Evolutionary conservation across 2,113 vertebrate genomes (phyloP).

Genomic region (Callaeas wilsoni): DNA sequence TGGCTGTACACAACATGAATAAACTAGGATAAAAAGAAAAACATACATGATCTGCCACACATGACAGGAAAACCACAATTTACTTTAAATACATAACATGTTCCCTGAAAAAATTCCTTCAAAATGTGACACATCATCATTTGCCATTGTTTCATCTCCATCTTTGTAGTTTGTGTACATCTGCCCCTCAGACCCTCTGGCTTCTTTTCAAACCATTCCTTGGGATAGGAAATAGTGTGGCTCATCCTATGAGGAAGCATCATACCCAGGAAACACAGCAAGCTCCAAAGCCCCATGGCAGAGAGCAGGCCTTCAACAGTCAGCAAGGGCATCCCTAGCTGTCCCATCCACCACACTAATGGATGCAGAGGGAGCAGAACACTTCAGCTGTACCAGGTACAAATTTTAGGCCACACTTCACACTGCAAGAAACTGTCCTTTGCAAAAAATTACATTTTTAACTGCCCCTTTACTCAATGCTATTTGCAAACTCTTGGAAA

Average conservation of each 20-base stretch:
- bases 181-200: background rate
- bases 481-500: background rate
- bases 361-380: background rate
- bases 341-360: rapidly evolving
- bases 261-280: background rate
- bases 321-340: background rate
- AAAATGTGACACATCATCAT: background rate
- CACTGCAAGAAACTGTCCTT: background rate
- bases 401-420: background rate
- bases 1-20: background rate
- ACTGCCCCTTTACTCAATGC: background rate
- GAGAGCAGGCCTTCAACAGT: background rate
- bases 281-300: background rate
- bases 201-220: background rate
- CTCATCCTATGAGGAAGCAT: background rate
- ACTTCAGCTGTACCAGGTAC: rapidly evolving
- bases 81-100: background rate
- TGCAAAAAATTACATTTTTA: background rate
- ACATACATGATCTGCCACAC: background rate
- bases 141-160: background rate
- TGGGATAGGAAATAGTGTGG: background rate
- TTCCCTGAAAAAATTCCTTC: background rate
- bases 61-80: background rate
- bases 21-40: background rate
- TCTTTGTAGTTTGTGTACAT: background rate